phyloP scores from a whole-genome alignment of 2,113 vertebrate species.

The Prolemur simus region DNA sequence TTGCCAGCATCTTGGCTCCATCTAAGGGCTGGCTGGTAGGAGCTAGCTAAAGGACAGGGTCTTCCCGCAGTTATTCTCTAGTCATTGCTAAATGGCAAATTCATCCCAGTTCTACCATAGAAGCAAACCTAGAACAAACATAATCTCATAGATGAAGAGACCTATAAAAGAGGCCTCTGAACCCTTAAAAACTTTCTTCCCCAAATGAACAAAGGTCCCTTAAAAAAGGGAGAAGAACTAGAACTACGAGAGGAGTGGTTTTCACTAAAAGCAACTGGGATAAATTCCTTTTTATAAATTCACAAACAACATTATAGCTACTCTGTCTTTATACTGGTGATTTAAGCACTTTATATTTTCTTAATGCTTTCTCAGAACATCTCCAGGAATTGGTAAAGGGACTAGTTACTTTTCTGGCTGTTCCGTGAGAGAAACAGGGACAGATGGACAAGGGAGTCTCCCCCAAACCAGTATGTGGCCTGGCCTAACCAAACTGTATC shows the following conservation, averaged over 20 bases:
- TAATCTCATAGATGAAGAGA: slow-evolving; percentile 1
- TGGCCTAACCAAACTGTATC: neutral
- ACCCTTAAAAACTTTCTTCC: neutral
- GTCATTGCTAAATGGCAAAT: neutral
- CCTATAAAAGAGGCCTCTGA: neutral
- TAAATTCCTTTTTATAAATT: neutral
- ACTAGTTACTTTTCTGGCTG: neutral
- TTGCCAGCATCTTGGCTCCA: neutral
- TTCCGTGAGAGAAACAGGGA: neutral
- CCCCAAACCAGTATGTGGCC: neutral
- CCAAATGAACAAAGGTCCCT: neutral
- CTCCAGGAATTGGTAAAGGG: neutral
- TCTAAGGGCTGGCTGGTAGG: neutral
- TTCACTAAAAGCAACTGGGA: neutral
- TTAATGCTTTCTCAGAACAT: neutral
- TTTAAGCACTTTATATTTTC: neutral
- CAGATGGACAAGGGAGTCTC: neutral
- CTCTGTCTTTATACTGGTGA: neutral
- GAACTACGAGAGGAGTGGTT: neutral
- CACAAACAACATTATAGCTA: neutral
- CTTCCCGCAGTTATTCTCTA: neutral
- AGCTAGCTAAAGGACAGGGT: neutral
- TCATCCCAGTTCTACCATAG: neutral
- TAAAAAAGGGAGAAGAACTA: neutral
- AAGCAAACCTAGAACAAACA: slow-evolving; percentile 31